Evolutionary conservation across 2,888 invertebrate species (phyloP), one percentile per base, ranked within the genome.

Genomic region (Dicyrtomina minuta): DNA sequence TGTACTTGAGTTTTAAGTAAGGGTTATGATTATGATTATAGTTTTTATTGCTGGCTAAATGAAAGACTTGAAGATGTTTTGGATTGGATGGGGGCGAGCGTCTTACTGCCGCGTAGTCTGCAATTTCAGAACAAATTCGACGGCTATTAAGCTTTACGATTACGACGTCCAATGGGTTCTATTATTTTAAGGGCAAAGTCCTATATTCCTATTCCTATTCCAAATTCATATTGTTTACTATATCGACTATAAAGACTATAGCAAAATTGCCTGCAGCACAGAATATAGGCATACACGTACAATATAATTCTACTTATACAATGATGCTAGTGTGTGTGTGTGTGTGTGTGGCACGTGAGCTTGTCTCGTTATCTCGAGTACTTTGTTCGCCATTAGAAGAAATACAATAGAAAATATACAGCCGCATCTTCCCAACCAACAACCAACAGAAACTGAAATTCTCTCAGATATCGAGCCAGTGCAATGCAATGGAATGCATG

Each of bases 11-110:
- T n/a, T n/a, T n/a, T n/a, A n/a, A 13, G 22, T 13, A 44, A 24
- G 44, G 43, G 24, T 60, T 26, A 60, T 24, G 60, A 43, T 43
- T 44, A 60, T 60, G 60, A 44, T 43, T 60, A 60, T 43, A 10
- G 43, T 20, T 56, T 56, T 26, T 56, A 26, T 27, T 22, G n/a
- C 33, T 33, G 17, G 39, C 33, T 56, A 56, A 56, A 56, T 56
- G 56, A 56, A 56, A 33, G 27, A 56, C 33, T 33, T 56, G 3
- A 33, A 56, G 56, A n/a, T n/a, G n/a, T n/a, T n/a, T n/a, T n/a
- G n/a, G n/a, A n/a, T n/a, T 27, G 56, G 56, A 33, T n/a, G n/a
- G n/a, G 17, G 56, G 33, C 27, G 24, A 56, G 56, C 33, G 27
- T n/a, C 56, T 56, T 53, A n/a, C n/a, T n/a, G n/a, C n/a, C n/a